Percentiles rank a stretch among this genome's conserved stretches.
Evolutionary conservation across 2,113 vertebrate species (phyloP).

Genomic region (Xiphias gladius): DNA sequence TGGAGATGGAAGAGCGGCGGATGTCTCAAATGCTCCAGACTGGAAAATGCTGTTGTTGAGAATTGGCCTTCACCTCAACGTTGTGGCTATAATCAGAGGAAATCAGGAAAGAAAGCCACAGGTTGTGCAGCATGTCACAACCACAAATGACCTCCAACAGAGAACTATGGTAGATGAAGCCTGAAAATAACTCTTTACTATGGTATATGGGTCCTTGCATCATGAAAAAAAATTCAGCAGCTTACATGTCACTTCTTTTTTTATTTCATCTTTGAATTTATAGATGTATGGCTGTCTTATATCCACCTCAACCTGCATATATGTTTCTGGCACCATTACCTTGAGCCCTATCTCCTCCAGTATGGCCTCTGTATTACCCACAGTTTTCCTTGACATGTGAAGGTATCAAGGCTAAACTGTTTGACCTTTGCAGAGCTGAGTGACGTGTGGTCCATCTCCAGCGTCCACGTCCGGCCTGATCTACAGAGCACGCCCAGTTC

Average conservation of each 20-base stretch:
- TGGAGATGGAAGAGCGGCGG: too few species aligned
- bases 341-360: not conserved
- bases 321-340: not conserved
- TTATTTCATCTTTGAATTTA: not conserved
- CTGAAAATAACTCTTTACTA: too few species aligned
- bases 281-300: not conserved
- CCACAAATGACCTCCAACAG: too few species aligned
- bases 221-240: not conserved
- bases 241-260: not conserved
- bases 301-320: not conserved
- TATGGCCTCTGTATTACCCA: slow-evolving; percentile 13
- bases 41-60: too few species aligned
- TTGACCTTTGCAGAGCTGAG: slow-evolving; percentile 80
- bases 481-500: slow-evolving; percentile 71
- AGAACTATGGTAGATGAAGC: too few species aligned
- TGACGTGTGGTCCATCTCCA: slow-evolving; percentile 86
- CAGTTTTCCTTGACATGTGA: not conserved
- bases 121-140: too few species aligned
- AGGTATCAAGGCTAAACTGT: not conserved
- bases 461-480: slow-evolving; percentile 76
- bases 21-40: too few species aligned
- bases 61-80: too few species aligned
- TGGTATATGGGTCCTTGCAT: not conserved
- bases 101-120: too few species aligned
- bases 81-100: too few species aligned